Evolutionary conservation across 2,113 vertebrate genomes (phyloP), one percentile per base, ranked within the genome.

Genomic region (Pyxicephalus adspersus): DNA sequence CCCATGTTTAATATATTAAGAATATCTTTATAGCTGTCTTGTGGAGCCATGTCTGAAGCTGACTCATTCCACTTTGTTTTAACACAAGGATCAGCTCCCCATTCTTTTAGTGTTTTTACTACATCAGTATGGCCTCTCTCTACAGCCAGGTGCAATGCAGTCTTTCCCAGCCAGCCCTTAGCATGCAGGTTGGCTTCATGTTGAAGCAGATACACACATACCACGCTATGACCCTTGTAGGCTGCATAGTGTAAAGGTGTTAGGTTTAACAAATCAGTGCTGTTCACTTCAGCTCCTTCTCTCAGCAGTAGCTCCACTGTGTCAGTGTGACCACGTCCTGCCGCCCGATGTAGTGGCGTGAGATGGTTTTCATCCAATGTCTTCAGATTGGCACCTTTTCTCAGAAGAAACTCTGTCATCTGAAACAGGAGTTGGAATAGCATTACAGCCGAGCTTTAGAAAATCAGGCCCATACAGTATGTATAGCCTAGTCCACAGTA

Each of bases 301-400:
- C 79, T 52, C 5, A 51, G 84, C 71, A 86, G 75, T 0, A 65
- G 84, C 34, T 26, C 5, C 0, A 20, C 38, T 0, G 28, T 58
- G 7, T 78, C 64, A 1, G 0, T 64, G 2, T 85, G 79, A 22
- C 89, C 90, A 79, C 86, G 84, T 73, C 87, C 89, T 81, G 90
- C 87, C 1, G 87, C 86, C 31, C 85, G 83, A 58, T 90, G 89
- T 57, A 63, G 0, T 18, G 83, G 85, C 4, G 60, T 38, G 1
- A 85, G 82, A 15, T 60, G 74, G 51, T 85, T 78, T 1, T n/a
- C 76, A 77, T 88, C 87, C 0, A 0, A 67, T 22, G 5, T 58
- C 0, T 54, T 5, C 54, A 87, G 83, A 65, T 74, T 45, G 1
- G 26, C 74, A 0, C 72, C 68, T 29, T 61, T 80, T 50, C 60